phyloP scores from a whole-genome alignment of 2,797 vertebrate genomes.

The Aeoliscus strigatus region DNA sequence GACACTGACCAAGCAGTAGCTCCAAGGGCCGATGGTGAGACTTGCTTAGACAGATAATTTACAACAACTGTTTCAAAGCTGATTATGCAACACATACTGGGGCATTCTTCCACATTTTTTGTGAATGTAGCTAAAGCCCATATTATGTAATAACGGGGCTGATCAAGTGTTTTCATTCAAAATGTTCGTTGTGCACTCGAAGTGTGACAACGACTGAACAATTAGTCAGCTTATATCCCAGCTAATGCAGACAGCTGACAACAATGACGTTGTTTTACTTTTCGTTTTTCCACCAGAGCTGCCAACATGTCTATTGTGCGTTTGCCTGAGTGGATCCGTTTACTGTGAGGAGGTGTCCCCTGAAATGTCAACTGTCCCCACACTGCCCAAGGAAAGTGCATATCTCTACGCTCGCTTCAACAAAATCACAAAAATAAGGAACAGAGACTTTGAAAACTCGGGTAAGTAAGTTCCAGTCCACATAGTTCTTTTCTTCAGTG shows the following conservation, averaged over 20 bases:
- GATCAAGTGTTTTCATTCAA: conserved; percentile 38
- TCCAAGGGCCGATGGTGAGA: conserved; percentile 37
- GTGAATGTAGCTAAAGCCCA: conserved; percentile 37
- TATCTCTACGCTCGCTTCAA: conserved; percentile 92
- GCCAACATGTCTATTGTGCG: conserved; percentile 89
- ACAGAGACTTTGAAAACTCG: conserved; percentile 83
- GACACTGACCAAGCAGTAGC: conserved; percentile 9
- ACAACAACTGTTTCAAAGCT: conserved; percentile 30
- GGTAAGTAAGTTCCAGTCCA: conserved; percentile 77
- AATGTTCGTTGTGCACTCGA: conserved; percentile 9
- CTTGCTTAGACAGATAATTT: conserved; percentile 23
- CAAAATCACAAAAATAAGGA: conserved; percentile 85
- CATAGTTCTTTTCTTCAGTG: background rate
- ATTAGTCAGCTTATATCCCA: too few species aligned
- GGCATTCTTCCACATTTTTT: conserved; percentile 43
- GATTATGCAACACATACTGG: conserved; percentile 47
- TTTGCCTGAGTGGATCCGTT: conserved; percentile 88
- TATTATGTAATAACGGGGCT: conserved; percentile 49
- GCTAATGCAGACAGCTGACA: too few species aligned
- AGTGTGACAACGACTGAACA: too few species aligned
- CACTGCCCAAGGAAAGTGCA: conserved; percentile 86
- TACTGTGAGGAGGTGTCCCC: conserved; percentile 88
- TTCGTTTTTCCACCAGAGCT: conserved; percentile 79
- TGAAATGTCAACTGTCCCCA: conserved; percentile 81
- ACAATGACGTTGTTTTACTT: background rate